Base-by-base conservation (phyloP, 2,888 invertebrate species). In the Nemurella pictetii region DNA sequence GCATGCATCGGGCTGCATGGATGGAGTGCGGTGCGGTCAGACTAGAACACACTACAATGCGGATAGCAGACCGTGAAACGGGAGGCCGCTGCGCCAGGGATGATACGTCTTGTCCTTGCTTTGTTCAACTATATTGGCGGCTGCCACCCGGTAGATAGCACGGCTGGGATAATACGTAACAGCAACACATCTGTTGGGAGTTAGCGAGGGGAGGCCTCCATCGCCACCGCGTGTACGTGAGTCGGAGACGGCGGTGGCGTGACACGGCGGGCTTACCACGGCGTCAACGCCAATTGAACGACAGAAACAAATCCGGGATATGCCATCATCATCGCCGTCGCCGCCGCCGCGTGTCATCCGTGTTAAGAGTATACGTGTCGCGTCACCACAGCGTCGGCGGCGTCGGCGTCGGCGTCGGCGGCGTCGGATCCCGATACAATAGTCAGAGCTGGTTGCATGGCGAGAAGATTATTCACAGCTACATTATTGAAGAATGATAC, bases 401-500 rank as follows among this genome's bases (percentile, higher is more conserved):
- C 20, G 55, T 55, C 75, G 28, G 26, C 75, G 75, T 75, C 75
- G 75, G 4, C 75, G 28, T 12, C 20, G 73, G 20, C 73, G 73
- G 20, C 73, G 73, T 25, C 25, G 73, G 26, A 26, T 15, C 28
- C 27, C 75, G 28, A 26, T 26, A 75, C 27, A 75, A 75, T 26
- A 75, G 75, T 12, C 32, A 32, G 32, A 9, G 3, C 4, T 9
- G 32, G 32, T 32, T 32, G 3, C 32, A 32, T 32, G 32, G 32
- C 9, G 55, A 2, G 28, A 26, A 26, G 75, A 75, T 35, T 20
- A 30, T 80, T 35, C 35, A 35, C 80, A 36, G 80, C 36, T 80
- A 80, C 80, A 80, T 80, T 35, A 80, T 80, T 80, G 80, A 80
- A 80, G 80, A 80, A 80, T 80, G 80, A 80, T 80, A 80, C 35